Percentiles rank a stretch among this genome's conserved stretches.
Evolutionary conservation across 2,113 vertebrate species (phyloP).

Genomic region (Hippoglossus stenolepis): DNA sequence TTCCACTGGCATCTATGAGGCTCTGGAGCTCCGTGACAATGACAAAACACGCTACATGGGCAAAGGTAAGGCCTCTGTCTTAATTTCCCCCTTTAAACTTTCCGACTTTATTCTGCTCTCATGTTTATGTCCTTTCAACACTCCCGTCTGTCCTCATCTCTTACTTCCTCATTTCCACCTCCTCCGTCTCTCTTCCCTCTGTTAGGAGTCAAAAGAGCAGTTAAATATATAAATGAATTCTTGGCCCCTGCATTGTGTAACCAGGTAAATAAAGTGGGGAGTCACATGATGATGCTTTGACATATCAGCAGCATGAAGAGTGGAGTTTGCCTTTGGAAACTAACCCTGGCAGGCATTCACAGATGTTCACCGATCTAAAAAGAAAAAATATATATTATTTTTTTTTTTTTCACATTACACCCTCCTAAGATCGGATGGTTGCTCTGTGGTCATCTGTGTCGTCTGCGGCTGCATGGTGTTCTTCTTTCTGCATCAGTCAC

Average conservation of each 20-base stretch:
- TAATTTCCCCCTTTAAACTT: neutral
- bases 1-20: conserved; percentile 97
- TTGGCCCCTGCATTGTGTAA: conserved; percentile 96
- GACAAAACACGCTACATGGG: conserved; percentile 97
- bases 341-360: conserved; percentile 82
- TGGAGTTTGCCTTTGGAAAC: conserved; percentile 78
- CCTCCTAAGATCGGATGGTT: neutral
- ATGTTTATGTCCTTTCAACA: conserved; percentile 24
- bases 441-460: conserved; percentile 76
- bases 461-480: conserved; percentile 79
- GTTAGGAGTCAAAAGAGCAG: conserved; percentile 96
- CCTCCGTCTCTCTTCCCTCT: conserved; percentile 66
- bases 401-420: neutral
- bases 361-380: conserved; percentile 71
- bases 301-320: conserved; percentile 83
- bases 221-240: conserved; percentile 99
- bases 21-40: conserved; percentile 97
- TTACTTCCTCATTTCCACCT: conserved; percentile 29
- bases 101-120: neutral
- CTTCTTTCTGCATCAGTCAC: conserved; percentile 83
- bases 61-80: conserved; percentile 84
- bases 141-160: conserved; percentile 22
- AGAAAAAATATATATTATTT: neutral
- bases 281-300: conserved; percentile 44
- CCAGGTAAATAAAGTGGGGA: conserved; percentile 89